Percentiles rank a stretch among this genome's conserved stretches.
These are phyloP conservation scores for Neosilurus mollespiculum DNA, from an alignment of 2,797 vertebrate species.

Conservation along the genomic window DNA sequence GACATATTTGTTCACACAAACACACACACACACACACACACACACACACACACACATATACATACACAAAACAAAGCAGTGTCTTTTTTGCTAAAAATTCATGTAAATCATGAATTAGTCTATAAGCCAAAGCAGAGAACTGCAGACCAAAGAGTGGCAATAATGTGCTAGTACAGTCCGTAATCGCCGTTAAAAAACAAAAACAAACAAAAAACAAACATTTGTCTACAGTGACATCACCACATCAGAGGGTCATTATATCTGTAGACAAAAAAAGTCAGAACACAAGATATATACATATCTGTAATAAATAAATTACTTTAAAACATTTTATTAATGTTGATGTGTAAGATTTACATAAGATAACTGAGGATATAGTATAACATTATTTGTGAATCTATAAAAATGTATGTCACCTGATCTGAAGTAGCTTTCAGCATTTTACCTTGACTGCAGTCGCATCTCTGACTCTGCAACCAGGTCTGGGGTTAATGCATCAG, in stretches of 20 bases:
- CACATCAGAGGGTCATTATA: conserved; percentile 89
- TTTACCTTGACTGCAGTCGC: conserved; percentile 87
- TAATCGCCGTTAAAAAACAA: too few relatives aligned
- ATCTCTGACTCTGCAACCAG: conserved; percentile 89
- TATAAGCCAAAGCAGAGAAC: too few relatives aligned
- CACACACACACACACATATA: too few relatives aligned
- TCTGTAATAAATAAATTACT: neutral
- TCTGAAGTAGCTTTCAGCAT: neutral
- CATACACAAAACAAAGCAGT: too few relatives aligned
- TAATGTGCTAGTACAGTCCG: too few relatives aligned
- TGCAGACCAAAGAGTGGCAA: too few relatives aligned
- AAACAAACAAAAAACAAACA: conserved; percentile 28
- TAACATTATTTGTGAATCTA: neutral
- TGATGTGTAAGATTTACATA: neutral
- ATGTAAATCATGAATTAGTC: too few relatives aligned
- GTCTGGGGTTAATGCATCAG: conserved; percentile 90
- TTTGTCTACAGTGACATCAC: conserved; percentile 76
- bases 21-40: too few relatives aligned
- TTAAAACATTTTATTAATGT: neutral
- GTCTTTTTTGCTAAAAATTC: too few relatives aligned
- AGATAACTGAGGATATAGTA: neutral
- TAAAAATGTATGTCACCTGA: neutral
- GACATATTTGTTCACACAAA: conserved; percentile 30
- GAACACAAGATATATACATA: neutral
- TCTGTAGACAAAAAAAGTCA: conserved; percentile 71